Evolutionary conservation across 2,113 vertebrate species (phyloP).

Genomic region (Mus musculus): DNA sequence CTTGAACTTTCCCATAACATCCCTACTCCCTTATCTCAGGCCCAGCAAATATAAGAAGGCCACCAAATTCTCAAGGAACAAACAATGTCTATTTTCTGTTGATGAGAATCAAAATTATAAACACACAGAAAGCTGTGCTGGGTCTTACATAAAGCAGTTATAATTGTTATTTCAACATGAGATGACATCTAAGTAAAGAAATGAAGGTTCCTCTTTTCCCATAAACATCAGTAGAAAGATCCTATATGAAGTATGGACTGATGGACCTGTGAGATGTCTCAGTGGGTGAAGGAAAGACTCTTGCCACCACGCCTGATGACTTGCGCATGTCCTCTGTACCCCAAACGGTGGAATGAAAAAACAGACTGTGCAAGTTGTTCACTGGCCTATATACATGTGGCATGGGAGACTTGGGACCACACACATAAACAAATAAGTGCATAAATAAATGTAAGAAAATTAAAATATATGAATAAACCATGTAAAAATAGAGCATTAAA

Average conservation of each 20-base stretch:
- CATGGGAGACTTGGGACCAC: too few species aligned
- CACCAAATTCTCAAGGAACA: conserved; percentile 26
- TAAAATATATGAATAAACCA: neutral
- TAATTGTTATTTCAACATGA: neutral
- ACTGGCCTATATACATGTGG: neutral
- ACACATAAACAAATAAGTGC: neutral
- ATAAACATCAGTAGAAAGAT: neutral
- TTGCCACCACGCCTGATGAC: neutral
- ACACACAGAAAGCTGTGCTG: neutral
- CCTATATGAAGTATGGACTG: neutral
- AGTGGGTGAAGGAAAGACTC: neutral
- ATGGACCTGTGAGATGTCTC: neutral
- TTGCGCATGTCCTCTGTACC: neutral
- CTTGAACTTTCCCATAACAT: neutral
- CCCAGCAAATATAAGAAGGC: neutral
- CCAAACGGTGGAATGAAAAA: neutral
- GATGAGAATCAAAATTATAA: neutral
- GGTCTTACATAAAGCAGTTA: neutral
- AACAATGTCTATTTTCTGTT: neutral
- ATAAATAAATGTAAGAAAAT: neutral
- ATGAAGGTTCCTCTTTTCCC: neutral
- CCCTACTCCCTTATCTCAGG: neutral
- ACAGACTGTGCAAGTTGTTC: too few species aligned
- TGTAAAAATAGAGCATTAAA: neutral
- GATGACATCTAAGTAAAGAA: neutral